Base-by-base conservation (phyloP, 1,140 invertebrate genomes). In the Drosophila tani region DNA sequence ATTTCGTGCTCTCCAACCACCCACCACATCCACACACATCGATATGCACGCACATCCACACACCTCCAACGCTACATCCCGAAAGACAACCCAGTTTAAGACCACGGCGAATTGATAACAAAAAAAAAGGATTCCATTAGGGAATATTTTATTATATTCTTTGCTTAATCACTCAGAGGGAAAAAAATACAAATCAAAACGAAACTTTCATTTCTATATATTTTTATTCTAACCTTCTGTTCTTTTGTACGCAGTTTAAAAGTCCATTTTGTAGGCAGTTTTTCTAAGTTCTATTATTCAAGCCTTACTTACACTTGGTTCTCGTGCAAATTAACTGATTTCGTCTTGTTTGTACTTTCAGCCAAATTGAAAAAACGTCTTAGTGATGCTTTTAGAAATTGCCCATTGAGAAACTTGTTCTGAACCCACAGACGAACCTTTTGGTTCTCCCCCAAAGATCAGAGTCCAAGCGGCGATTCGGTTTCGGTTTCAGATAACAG, bases 281-380 rank as follows among this genome's bases (percentile, higher is more conserved):
- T 71, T 79, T 55, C 40, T 50, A 65, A 75, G 45, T 69, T 56
- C 32, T 2, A 40, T 56, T 86, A 17, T 57, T 58, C 51, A 78
- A 71, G 45, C 41, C 49, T 64, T 50, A 17, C 46, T 66, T 46
- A 15, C 43, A 27, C 32, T 57, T 49, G 2, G 27, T 45, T 55
- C 15, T 21, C 29, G 64, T 79, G 27, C 71, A 60, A 51, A 53
- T 51, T 82, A 76, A 90, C 75, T 90, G 70, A 90, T 85, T 85
- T 63, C 21, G 66, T 66, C 63, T 81, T 82, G 56, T 91, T 86
- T 91, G 59, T 92, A 91, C 50, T 92, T 92, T 73, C 91, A 92
- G 91, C 91, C 58, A 92, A 92, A 83, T 92, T 92, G 65, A 92
- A 91, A 91, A 92, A 91, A 90, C 91, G 91, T 57, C 91, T 92